Evolutionary conservation across 2,888 invertebrate genomes (phyloP).

Genomic region (Cheilosia soror): DNA sequence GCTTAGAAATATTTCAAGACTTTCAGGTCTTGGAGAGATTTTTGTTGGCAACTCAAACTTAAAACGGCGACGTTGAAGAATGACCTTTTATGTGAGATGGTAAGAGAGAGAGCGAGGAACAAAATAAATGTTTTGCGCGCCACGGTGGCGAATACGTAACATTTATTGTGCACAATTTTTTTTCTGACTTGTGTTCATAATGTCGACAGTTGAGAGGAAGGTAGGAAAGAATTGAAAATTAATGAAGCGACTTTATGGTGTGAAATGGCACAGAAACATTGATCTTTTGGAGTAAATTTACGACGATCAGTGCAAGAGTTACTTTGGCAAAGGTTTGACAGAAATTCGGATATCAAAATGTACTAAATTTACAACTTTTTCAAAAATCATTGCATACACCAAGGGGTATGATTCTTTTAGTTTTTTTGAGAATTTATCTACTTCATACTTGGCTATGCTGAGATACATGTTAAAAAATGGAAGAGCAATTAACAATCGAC

Average conservation of each 20-base stretch:
- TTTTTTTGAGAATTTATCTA: no score
- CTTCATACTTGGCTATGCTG: no score
- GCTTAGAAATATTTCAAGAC: slow-evolving; percentile 58
- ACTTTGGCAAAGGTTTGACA: no score
- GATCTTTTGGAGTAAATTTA: no score
- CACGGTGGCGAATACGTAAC: slow-evolving; percentile 25
- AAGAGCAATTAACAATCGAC: no score
- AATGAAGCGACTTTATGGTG: background rate
- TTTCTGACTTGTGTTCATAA: background rate
- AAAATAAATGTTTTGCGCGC: background rate
- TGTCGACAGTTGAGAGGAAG: background rate
- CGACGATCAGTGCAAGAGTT: background rate
- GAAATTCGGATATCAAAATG: no score
- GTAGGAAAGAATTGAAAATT: background rate
- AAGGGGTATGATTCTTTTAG: no score
- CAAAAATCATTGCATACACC: no score
- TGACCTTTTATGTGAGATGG: slow-evolving; percentile 2
- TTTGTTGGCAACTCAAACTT: slow-evolving; percentile 14
- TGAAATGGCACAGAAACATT: background rate
- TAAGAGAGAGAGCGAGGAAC: background rate
- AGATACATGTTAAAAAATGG: no score
- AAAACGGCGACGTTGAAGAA: slow-evolving; percentile 20
- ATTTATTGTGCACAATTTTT: slow-evolving; percentile 6
- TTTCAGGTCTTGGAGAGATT: slow-evolving; percentile 9
- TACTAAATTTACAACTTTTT: no score